Base-by-base conservation (phyloP, 2,888 invertebrate species). In the Caenorhabditis imperialis region DNA sequence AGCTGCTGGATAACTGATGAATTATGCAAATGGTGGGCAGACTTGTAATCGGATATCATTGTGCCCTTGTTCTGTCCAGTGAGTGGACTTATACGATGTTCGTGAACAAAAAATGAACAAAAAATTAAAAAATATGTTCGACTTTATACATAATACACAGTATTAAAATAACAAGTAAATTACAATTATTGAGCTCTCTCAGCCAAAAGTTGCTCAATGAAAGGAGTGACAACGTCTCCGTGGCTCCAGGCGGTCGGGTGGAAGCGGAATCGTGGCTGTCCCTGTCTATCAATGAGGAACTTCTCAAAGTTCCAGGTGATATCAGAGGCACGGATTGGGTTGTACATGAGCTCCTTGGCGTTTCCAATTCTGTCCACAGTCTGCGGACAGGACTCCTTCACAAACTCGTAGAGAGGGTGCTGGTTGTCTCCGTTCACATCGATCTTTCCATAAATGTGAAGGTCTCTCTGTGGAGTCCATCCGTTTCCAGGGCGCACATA, bases 231-330 rank as follows among this genome's bases (percentile, higher is more conserved):
- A 50, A 83, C 83, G 20, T 84, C 81, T 44, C 87, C 87, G 76
- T 87, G 84, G 30, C 81, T 81, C 88, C 88, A 88, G 23, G 84
- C 85, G 30, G 85, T 85, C 38, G 88, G 88, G 69, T 88, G 86
- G 85, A 88, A 87, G 16, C 88, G 85, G 82, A 79, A 88, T 30
- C 88, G 80, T 6, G 86, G 85, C 4, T 74, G 72, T 38, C 89
- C 89, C 42, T 79, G 73, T 47, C 85, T 69, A 75, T 87, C 87
- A 58, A 87, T 81, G 47, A 87, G 77, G 84, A 87, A 87, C 72
- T 87, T 87, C 77, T 87, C 87, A 62, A 87, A 87, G 80, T 87
- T 87, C 87, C 87, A 87, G 25, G 87, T 87, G 77, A 87, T 81
- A 55, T 87, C 87, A 55, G 82, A 84, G 12, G 81, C 65, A 22